These are phyloP conservation scores for Cathartes aura DNA, from an alignment of 2,113 vertebrate genomes.

Conservation along the genomic window DNA sequence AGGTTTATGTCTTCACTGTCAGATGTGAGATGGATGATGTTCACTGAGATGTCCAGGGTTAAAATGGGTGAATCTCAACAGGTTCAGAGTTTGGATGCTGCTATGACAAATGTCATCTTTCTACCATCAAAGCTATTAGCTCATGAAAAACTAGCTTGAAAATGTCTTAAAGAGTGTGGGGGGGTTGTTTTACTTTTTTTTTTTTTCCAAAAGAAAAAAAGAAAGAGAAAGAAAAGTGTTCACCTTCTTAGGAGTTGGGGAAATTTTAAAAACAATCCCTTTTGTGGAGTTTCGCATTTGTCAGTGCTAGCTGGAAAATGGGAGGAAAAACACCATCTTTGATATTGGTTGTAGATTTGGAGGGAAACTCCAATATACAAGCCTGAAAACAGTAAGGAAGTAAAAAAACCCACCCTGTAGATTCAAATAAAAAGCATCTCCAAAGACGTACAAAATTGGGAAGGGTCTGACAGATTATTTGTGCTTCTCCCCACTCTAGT, in stretches of 20 bases:
- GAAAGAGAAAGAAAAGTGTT: background rate
- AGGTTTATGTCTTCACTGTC: background rate
- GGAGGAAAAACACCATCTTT: slow-evolving; percentile 1
- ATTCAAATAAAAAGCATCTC: slow-evolving; percentile 8
- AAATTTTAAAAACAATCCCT: background rate
- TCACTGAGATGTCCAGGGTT: slow-evolving; percentile 28
- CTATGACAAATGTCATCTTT: background rate
- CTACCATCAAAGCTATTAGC: background rate
- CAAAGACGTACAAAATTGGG: background rate
- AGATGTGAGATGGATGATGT: slow-evolving; percentile 44
- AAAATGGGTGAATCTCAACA: slow-evolving; percentile 59
- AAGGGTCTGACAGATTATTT: background rate
- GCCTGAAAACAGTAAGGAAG: background rate
- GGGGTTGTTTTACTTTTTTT: background rate
- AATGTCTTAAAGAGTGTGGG: background rate
- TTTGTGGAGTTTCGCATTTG: background rate
- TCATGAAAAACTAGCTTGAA: background rate
- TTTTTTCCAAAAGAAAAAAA: background rate
- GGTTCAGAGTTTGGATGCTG: slow-evolving; percentile 15
- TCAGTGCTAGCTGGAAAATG: background rate
- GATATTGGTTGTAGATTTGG: background rate
- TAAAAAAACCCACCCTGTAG: background rate
- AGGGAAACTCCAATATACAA: background rate
- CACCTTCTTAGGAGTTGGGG: background rate
- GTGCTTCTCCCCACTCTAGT: background rate